A percentile compares a stretch with the other conserved stretches of the same genome.
Evolutionary conservation across 2,113 vertebrate genomes (phyloP).

Genomic region (Litocranius walleri): DNA sequence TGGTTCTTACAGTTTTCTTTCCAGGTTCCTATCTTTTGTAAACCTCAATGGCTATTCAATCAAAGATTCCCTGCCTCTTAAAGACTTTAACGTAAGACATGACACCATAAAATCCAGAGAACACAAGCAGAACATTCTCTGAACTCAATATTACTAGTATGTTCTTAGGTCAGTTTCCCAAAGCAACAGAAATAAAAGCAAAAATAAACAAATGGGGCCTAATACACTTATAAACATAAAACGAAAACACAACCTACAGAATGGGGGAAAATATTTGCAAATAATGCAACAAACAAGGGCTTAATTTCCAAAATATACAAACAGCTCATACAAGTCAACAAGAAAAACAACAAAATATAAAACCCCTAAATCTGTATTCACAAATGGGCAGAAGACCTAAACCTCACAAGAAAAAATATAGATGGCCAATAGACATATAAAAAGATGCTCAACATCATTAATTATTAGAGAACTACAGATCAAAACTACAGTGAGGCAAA

Average conservation of each 20-base stretch:
- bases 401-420: background rate
- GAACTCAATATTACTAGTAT: background rate
- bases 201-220: background rate
- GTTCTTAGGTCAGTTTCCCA: background rate
- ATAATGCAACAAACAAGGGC: background rate
- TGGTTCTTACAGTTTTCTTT: background rate
- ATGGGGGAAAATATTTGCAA: background rate
- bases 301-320: background rate
- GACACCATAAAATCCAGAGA: background rate
- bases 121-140: background rate
- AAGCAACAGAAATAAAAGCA: background rate
- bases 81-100: background rate
- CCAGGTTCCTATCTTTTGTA: background rate
- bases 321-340: background rate
- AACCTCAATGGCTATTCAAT: background rate
- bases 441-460: background rate
- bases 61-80: background rate
- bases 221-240: background rate
- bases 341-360: background rate
- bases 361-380: background rate
- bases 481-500: background rate
- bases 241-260: background rate
- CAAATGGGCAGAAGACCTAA: background rate
- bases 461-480: background rate
- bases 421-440: background rate